Base-by-base conservation (phyloP, 2,888 invertebrate genomes). In the Mesochorus sp. region DNA sequence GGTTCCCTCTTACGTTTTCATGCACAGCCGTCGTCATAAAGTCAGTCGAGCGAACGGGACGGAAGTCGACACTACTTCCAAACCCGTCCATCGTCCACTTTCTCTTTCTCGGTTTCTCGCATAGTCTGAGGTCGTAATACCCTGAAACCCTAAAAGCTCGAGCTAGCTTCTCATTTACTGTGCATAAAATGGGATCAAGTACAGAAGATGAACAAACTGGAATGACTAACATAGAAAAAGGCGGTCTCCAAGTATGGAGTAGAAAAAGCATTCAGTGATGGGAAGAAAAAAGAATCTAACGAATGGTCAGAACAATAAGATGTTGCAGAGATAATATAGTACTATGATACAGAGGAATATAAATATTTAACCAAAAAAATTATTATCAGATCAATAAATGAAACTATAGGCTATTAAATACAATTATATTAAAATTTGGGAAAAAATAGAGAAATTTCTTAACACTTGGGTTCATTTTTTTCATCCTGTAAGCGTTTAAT, bases 11-110 rank as follows among this genome's bases (percentile, higher is more conserved):
- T 87, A 87, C 83, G 85, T 88, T 85, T 85, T 83, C 85, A 82
- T 83, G 85, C 81, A 82, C n/a, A 86, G 82, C 85, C 87, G 84
- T 87, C 87, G 87, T 89, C 90, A 86, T 90, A 90, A 90, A 90
- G 87, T 90, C 89, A 89, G 88, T 84, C 86, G 83, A 86, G 87
- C 88, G 87, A 83, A 85, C 82, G 84, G 84, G 83, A 87, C 84
- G 85, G 85, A n/a, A 85, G 79, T 82, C 83, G 82, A 83, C 79
- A 80, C 82, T 80, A 82, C 81, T 83, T 61, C 51, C 67, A 42
- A 61, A 39, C 68, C 71, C 76, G 64, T 71, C 10, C 53, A 28
- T 66, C 53, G 62, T 24, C 64, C 62, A 67, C 64, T 61, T 53
- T 28, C 57, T 21, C 71, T 62, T 71, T 59, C 73, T 44, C 73